Evolutionary conservation across 2,888 invertebrate species (phyloP).

Genomic region (Melitaea athalia): DNA sequence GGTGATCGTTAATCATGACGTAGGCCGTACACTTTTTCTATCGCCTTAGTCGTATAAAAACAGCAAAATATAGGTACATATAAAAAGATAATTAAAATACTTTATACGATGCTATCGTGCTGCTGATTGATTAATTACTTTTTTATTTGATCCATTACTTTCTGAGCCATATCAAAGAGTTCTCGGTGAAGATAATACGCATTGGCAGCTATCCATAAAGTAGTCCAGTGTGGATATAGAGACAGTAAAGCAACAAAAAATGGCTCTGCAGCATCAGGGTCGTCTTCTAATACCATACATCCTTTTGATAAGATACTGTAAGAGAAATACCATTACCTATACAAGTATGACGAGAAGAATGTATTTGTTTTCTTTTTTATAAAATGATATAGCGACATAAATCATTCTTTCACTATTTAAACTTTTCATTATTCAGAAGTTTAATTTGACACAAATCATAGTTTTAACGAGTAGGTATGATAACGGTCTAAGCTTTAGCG

Average conservation of each 20-base stretch:
- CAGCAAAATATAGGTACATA: neutral
- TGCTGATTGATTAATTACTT: conserved; percentile 46
- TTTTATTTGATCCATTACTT: conserved; percentile 50
- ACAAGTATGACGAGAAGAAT: no score
- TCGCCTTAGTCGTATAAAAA: no score
- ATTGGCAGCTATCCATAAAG: conserved; percentile 56
- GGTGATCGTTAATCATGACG: no score
- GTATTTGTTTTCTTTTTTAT: no score
- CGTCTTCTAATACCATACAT: conserved; percentile 58
- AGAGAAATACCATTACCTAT: neutral
- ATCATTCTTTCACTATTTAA: no score
- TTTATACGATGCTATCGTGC: neutral
- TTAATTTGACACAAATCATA: no score
- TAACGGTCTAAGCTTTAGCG: no score
- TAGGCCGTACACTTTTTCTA: no score
- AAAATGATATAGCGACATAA: no score
- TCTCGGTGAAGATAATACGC: conserved; percentile 61
- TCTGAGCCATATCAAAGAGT: conserved; percentile 58
- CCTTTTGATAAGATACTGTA: conserved; percentile 66
- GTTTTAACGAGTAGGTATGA: no score
- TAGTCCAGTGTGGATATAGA: conserved; percentile 60
- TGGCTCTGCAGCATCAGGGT: conserved; percentile 60
- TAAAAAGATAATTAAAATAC: neutral
- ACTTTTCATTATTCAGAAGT: no score
- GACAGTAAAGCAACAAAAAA: conserved; percentile 63